Percentiles rank a stretch among this genome's conserved stretches.
Evolutionary conservation across 2,888 invertebrate genomes (phyloP).

Genomic region (Caenorhabditis uteleia): DNA sequence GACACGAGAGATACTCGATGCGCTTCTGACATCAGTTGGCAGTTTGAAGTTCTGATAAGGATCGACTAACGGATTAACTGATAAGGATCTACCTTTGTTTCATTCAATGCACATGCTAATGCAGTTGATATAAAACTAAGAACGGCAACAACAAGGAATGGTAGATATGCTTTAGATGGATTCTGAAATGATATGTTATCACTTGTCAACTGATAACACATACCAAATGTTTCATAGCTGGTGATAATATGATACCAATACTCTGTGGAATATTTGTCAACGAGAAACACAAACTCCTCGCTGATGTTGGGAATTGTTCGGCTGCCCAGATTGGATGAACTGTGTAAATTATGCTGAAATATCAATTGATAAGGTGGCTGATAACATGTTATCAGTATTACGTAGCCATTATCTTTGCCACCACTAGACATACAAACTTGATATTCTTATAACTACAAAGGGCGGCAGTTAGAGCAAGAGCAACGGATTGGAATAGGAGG

Average conservation of each 20-base stretch:
- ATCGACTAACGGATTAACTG: no score
- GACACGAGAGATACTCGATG: no score
- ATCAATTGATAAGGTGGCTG: no score
- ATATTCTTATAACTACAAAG: slow-evolving; percentile 2
- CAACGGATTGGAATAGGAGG: slow-evolving; percentile 13
- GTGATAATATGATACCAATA: slow-evolving; percentile 33
- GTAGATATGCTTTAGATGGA: slow-evolving; percentile 14
- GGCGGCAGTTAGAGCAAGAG: slow-evolving; percentile 8
- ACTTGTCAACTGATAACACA: no score
- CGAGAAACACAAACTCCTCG: slow-evolving; percentile 20
- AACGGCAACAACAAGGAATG: slow-evolving; percentile 15
- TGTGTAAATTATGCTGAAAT: slow-evolving; percentile 33
- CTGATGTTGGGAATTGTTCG: slow-evolving; percentile 39
- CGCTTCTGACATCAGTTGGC: slow-evolving; percentile 19
- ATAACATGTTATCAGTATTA: no score
- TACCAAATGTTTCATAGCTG: slow-evolving; percentile 34
- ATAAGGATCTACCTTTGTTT: slow-evolving; percentile 17
- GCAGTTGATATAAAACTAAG: no score
- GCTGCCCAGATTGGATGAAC: slow-evolving; percentile 41
- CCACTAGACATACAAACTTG: slow-evolving; percentile 17
- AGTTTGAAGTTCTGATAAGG: slow-evolving; percentile 25
- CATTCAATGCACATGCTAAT: slow-evolving; percentile 13
- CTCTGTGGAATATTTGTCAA: slow-evolving; percentile 38
- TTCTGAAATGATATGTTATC: no score
- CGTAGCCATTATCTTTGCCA: slow-evolving; percentile 29